A percentile compares a stretch with the other conserved stretches of the same genome.
Conservation (phyloP, 2,888 invertebrate genomes). For the Cephus pulcher region DNA sequence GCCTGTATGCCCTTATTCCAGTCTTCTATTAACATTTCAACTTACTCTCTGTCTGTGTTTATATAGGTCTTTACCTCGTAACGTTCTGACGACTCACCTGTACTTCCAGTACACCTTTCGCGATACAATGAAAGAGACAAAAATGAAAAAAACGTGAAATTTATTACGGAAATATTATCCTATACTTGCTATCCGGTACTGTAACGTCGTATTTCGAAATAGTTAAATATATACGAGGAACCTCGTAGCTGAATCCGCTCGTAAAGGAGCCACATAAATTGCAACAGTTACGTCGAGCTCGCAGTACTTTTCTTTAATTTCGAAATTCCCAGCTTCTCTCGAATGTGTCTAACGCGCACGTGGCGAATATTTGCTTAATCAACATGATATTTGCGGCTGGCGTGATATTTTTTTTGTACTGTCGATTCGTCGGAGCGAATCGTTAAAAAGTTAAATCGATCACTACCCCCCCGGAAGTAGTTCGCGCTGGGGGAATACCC, state of each 20-base stretch:
- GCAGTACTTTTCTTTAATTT: background rate
- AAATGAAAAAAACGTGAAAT: background rate
- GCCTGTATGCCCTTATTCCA: conserved; percentile 9
- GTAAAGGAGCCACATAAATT: background rate
- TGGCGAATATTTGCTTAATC: background rate
- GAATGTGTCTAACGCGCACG: background rate
- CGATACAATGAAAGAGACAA: background rate
- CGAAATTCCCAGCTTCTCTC: background rate
- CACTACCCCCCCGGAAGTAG: background rate
- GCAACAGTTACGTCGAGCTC: background rate
- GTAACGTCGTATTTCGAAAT: background rate
- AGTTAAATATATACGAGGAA: background rate
- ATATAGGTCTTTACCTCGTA: background rate
- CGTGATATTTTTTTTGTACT: conserved; percentile 16
- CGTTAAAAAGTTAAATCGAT: background rate
- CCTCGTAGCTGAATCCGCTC: background rate
- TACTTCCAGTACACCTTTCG: background rate
- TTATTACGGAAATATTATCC: background rate
- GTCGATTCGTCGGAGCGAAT: background rate
- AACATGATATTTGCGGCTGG: background rate
- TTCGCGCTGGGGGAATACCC: background rate
- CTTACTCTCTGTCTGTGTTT: background rate
- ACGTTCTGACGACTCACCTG: background rate
- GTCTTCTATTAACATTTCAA: conserved; percentile 12
- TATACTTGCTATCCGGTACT: background rate